These are phyloP conservation scores for Liparis tanakae DNA, from an alignment of 2,797 vertebrate genomes.

Conservation along the genomic window DNA sequence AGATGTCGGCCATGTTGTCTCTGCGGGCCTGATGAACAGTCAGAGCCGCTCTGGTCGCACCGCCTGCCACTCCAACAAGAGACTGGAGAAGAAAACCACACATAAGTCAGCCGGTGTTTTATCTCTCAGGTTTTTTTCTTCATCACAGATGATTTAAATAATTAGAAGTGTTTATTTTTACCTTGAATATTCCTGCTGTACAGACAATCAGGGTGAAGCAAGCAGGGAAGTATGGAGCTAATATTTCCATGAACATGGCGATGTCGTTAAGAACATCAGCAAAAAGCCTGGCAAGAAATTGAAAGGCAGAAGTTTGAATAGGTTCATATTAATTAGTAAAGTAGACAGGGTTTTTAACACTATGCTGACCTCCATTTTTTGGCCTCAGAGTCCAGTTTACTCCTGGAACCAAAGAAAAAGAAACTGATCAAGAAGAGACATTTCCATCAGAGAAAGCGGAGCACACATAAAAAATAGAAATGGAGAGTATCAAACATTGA, in stretches of 20 bases:
- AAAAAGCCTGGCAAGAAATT: constrained; percentile 82
- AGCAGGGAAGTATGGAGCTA: constrained; percentile 86
- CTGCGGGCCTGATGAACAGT: constrained; percentile 93
- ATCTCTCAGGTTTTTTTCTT: neutral
- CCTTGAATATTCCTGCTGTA: constrained; percentile 89
- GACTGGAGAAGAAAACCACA: constrained; percentile 77
- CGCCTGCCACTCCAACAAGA: constrained; percentile 91
- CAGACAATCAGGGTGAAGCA: constrained; percentile 88
- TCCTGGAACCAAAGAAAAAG: constrained; percentile 75
- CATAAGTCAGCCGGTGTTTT: neutral
- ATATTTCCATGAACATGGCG: constrained; percentile 92
- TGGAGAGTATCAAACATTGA: too few species aligned
- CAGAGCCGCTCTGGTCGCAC: constrained; percentile 91
- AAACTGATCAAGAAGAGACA: neutral
- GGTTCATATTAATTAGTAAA: neutral
- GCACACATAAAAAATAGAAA: neutral
- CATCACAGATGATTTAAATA: neutral
- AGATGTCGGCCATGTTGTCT: constrained; percentile 96
- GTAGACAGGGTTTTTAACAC: neutral
- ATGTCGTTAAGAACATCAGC: constrained; percentile 91
- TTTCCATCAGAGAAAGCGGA: neutral
- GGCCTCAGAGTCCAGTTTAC: constrained; percentile 91
- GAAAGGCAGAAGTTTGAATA: constrained; percentile 1
- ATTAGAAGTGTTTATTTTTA: constrained; percentile 52
- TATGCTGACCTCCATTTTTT: constrained; percentile 90